These are phyloP conservation scores for Tachina lurida DNA, from an alignment of 2,888 invertebrate species.

Conservation along the genomic window DNA sequence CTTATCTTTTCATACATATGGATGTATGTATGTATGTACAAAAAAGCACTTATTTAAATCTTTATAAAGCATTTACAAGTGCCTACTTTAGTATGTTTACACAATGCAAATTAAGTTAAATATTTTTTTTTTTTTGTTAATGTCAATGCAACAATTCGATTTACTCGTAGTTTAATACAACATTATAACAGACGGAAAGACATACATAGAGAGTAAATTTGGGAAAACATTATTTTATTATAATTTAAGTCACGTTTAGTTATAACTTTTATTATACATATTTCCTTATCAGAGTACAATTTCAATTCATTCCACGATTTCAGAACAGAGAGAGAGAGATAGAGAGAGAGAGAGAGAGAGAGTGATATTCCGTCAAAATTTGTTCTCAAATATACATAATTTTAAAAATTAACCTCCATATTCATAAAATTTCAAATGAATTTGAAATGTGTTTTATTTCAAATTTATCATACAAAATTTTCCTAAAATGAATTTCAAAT, in stretches of 20 bases:
- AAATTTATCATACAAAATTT: no score
- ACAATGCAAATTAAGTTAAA: conserved; percentile 23
- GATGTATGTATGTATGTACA: no score
- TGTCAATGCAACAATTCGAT: conserved; percentile 54
- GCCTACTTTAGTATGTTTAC: conserved; percentile 1
- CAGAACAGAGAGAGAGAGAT: not conserved
- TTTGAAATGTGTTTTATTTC: no score
- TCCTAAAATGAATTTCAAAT: no score
- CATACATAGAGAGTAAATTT: conserved; percentile 1
- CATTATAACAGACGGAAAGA: not conserved
- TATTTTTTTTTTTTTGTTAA: conserved; percentile 13
- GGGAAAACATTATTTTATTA: conserved; percentile 29
- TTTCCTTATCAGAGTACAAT: conserved; percentile 3
- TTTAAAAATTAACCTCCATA: no score
- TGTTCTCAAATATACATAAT: no score
- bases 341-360: not conserved
- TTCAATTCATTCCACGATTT: conserved; percentile 10
- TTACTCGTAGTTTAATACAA: conserved; percentile 18
- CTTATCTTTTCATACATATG: conserved; percentile 48
- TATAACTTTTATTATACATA: conserved; percentile 22
- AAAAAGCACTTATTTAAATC: conserved; percentile 29
- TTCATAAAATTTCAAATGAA: no score
- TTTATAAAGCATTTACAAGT: conserved; percentile 17
- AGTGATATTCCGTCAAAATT: not conserved
- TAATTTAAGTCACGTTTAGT: conserved; percentile 66